A percentile compares a stretch with the other conserved stretches of the same genome.
Evolutionary conservation across 2,113 vertebrate species (phyloP).

Genomic region (Marcusenius ussheri): DNA sequence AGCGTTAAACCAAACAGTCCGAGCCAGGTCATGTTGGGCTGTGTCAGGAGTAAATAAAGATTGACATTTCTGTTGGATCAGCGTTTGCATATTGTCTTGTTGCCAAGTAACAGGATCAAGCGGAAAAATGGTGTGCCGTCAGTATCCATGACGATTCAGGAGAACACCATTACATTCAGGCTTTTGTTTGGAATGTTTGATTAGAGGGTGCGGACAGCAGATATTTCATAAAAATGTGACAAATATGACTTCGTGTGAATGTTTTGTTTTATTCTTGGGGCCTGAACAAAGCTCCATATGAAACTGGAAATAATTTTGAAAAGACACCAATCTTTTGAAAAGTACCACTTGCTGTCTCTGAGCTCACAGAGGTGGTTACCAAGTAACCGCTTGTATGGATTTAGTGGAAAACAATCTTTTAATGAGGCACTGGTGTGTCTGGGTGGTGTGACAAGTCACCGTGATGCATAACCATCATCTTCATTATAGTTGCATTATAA

Average conservation of each 20-base stretch:
- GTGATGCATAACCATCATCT: background rate
- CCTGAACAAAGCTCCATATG: background rate
- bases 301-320: background rate
- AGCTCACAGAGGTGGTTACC: background rate
- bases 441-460: background rate
- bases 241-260: background rate
- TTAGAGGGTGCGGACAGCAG: background rate
- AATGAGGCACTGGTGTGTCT: background rate
- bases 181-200: background rate
- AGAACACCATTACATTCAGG: background rate
- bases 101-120: slow-evolving; percentile 21
- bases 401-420: background rate
- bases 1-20: background rate
- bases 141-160: background rate
- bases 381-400: background rate
- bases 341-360: background rate
- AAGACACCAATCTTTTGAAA: background rate
- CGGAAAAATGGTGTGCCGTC: background rate
- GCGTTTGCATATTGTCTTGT: slow-evolving; percentile 15
- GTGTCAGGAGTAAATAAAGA: slow-evolving; percentile 1
- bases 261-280: background rate
- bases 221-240: background rate
- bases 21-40: background rate
- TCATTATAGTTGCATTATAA: background rate
- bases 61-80: slow-evolving; percentile 13